Base-by-base conservation (phyloP, 2,888 invertebrate species). In the Blastobasis adustella region DNA sequence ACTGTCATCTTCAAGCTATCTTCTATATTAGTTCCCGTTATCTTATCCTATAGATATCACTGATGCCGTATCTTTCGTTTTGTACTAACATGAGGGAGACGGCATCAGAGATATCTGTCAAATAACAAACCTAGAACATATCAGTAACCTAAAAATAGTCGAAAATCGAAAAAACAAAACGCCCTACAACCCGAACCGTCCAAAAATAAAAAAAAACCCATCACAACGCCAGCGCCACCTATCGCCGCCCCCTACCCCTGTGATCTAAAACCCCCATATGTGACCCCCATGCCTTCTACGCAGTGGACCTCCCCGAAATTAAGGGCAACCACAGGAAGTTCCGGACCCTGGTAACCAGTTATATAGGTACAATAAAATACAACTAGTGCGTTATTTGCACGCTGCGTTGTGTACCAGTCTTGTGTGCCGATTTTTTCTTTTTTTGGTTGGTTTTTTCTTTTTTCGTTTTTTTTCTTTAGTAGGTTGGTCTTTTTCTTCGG, bases 271-370 rank as follows among this genome's bases (percentile, higher is more conserved):
- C 23, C 23, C 23, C 23, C 23, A 46, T 37, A 46, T 46, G 37
- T n/a, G 37, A 45, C 7, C 45, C 60, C 9, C 9, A 42, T 8
- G 6, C 23, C n/a, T 67, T 61, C 67, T 68, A 63, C 67, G 68
- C 71, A 98, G 98, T 98, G 96, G 98, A 98, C 93, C 95, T 97
- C 90, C 97, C 97, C 90, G 97, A 97, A 93, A 96, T 97, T 91
- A 97, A 97, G 91, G 98, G 97, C 89, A 97, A 97, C 90, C 97
- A 98, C 92, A 96, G 96, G 93, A 98, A 98, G 93, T 99, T 99
- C 95, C 95, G 98, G 92, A 98, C 97, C 90, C 94, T 98, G 92
- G 98, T 98, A 91, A 96, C 97, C 92, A 97, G 97, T 91, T 98
- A 97, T 89, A 96, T 98, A 96, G 98, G 98, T 98, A 98, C 77